Percentiles rank a stretch among this genome's conserved stretches.
phyloP scores from a whole-genome alignment of 2,113 vertebrate species.

The Nestor notabilis region DNA sequence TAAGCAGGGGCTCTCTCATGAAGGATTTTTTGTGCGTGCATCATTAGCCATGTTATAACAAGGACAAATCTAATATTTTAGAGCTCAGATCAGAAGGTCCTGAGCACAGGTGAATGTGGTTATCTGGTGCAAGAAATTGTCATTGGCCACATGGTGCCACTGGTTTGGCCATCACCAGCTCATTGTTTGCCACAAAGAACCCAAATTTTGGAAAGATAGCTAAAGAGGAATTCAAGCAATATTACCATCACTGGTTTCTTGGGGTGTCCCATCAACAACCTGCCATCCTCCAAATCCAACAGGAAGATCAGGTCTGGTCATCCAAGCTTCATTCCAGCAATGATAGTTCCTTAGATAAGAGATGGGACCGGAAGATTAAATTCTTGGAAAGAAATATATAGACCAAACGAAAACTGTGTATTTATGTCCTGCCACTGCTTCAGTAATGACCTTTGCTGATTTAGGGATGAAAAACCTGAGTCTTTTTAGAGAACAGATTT shows the following conservation, averaged over 20 bases:
- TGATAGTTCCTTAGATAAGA: conserved; percentile 90
- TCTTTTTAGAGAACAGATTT: not conserved
- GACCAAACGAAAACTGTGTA: not conserved
- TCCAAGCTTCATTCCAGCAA: conserved; percentile 97
- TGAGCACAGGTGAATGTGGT: not conserved
- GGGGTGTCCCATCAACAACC: conserved; percentile 92
- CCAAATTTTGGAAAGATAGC: not conserved
- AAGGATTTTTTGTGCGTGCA: not conserved
- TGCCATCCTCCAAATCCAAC: conserved; percentile 96
- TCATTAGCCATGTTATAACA: not conserved
- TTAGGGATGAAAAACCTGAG: not conserved
- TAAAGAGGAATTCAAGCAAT: not conserved
- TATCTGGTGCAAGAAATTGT: not conserved
- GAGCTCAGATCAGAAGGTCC: not conserved
- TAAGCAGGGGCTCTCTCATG: not conserved
- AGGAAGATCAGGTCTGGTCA: conserved; percentile 92
- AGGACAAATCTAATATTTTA: not conserved
- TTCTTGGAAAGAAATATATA: not conserved
- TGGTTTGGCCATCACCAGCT: not conserved
- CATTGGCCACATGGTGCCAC: not conserved
- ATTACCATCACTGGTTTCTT: conserved; percentile 96
- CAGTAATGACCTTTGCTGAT: not conserved
- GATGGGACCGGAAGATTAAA: not conserved
- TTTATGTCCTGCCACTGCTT: not conserved
- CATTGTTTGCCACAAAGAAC: not conserved